Conservation (phyloP, 1,140 invertebrate genomes). For the Papilio aristodemus region DNA sequence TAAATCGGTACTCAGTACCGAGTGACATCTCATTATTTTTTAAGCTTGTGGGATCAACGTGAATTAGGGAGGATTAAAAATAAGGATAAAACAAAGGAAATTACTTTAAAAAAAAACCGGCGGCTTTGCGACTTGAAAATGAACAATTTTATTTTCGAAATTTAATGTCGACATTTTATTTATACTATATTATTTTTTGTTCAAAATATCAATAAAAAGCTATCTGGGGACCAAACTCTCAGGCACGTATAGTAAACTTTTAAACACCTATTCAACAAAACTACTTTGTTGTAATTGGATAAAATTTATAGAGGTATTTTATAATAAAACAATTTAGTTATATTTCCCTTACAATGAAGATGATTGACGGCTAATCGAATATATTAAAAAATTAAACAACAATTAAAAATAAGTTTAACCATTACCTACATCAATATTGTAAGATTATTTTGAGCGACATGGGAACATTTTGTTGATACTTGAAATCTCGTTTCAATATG, state of each 20-base stretch:
- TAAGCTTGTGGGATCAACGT: not conserved
- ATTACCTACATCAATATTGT: conserved; percentile 8
- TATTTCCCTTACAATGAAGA: not conserved
- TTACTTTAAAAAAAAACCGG: not conserved
- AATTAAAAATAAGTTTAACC: conserved; percentile 13
- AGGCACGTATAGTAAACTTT: no score
- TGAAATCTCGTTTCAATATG: conserved; percentile 46
- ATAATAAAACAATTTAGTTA: not conserved
- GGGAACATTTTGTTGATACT: conserved; percentile 56
- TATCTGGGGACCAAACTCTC: no score
- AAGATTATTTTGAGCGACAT: conserved; percentile 51
- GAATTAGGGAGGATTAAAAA: not conserved
- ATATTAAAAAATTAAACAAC: conserved; percentile 27
- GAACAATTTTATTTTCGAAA: not conserved
- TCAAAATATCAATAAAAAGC: no score
- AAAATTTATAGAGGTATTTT: not conserved
- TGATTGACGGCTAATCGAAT: conserved; percentile 29
- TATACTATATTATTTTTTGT: no score
- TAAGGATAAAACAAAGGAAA: not conserved
- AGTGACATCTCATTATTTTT: conserved; percentile 19
- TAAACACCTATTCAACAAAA: no score
- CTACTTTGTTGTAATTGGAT: not conserved
- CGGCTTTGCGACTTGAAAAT: not conserved
- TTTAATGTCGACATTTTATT: no score
- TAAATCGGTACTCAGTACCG: no score